Conservation (phyloP, 2,888 invertebrate species). For the Pristionchus entomophagus region DNA sequence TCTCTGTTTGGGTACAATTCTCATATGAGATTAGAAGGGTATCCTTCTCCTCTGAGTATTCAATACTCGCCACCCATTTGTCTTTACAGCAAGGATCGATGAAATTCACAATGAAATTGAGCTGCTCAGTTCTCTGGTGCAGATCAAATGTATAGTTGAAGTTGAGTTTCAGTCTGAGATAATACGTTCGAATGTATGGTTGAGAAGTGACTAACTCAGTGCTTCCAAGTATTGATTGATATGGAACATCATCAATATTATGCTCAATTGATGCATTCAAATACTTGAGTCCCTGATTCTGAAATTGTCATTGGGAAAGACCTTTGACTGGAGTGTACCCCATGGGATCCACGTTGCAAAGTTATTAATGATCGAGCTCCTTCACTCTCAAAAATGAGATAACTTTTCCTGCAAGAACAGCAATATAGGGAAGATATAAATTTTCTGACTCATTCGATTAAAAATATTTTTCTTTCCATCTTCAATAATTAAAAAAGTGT, state of each 20-base stretch:
- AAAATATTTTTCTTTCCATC: background rate
- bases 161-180: background rate
- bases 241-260: conserved; percentile 11
- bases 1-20: background rate
- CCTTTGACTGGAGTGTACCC: background rate
- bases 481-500: background rate
- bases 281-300: background rate
- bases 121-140: background rate
- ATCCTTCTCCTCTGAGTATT: background rate
- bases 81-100: conserved; percentile 25
- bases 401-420: background rate
- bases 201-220: background rate
- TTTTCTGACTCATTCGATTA: too few relatives aligned
- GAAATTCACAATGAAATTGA: conserved; percentile 13
- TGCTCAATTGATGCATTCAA: background rate
- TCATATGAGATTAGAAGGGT: background rate
- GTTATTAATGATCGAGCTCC: background rate
- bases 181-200: background rate
- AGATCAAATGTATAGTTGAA: background rate
- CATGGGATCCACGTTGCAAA: background rate
- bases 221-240: background rate
- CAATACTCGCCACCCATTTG: background rate
- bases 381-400: background rate
- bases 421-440: too few relatives aligned
- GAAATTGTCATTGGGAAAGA: background rate